Conservation (phyloP, 2,113 vertebrate genomes). For the Proterorhinus semilunaris region DNA sequence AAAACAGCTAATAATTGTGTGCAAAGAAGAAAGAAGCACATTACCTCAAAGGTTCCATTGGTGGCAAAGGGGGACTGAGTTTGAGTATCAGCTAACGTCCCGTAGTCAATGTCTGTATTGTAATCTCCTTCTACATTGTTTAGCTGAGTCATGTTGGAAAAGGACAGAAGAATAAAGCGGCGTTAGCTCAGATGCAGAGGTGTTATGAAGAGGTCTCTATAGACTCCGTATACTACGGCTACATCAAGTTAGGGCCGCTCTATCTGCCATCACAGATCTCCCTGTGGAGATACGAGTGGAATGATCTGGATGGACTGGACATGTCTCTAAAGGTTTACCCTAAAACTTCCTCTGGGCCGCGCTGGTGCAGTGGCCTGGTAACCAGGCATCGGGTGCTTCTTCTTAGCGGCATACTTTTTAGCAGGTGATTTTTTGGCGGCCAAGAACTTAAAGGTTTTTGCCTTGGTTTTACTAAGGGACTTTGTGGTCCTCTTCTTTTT, state of each 20-base stretch:
- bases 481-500: constrained; percentile 92
- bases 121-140: constrained; percentile 90
- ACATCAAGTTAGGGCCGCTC: constrained; percentile 76
- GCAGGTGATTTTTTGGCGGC: constrained; percentile 80
- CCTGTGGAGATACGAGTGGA: constrained; percentile 72
- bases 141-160: constrained; percentile 81
- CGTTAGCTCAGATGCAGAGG: constrained; percentile 67
- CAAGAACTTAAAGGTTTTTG: constrained; percentile 84
- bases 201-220: constrained; percentile 63
- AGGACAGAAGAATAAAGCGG: constrained; percentile 71
- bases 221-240: constrained; percentile 68
- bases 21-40: constrained; percentile 41
- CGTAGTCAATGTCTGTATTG: constrained; percentile 86
- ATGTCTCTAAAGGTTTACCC: constrained; percentile 82
- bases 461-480: constrained; percentile 83
- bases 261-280: constrained; percentile 92
- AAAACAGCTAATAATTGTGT: constrained; percentile 21
- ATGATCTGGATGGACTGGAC: constrained; percentile 90
- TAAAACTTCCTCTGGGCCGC: constrained; percentile 83
- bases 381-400: constrained; percentile 84
- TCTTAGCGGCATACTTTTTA: constrained; percentile 87
- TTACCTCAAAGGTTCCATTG: constrained; percentile 89
- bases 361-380: constrained; percentile 85
- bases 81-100: constrained; percentile 82
- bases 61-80: constrained; percentile 82